Conservation (phyloP, 2,113 vertebrate species). For the Lipotes vexillifer region DNA sequence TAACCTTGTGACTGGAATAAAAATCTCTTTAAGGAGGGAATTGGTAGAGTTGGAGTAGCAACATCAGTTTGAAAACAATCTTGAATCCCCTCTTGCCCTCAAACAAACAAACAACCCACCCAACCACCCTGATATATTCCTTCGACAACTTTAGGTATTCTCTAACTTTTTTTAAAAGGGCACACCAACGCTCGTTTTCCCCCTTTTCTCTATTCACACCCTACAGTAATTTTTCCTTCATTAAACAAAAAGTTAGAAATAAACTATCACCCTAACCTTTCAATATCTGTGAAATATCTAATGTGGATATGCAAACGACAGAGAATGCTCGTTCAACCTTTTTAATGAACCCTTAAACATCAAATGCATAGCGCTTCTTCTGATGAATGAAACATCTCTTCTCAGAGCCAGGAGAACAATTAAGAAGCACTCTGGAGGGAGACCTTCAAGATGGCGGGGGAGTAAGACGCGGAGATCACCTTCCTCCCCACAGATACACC, state of each 20-base stretch:
- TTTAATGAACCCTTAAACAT: neutral
- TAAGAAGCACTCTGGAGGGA: neutral
- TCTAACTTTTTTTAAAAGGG: neutral
- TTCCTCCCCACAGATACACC: too few species aligned
- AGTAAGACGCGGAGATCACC: too few species aligned
- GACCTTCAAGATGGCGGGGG: too few species aligned
- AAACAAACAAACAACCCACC: neutral
- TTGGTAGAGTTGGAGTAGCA: neutral
- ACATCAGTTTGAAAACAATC: neutral
- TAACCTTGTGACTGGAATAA: neutral
- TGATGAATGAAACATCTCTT: neutral
- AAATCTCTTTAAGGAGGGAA: neutral
- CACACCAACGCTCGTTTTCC: neutral
- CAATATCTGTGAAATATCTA: neutral
- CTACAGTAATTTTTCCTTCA: neutral
- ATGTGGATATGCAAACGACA: neutral
- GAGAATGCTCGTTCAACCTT: neutral
- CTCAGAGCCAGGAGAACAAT: neutral
- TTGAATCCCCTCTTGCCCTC: neutral
- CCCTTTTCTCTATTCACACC: neutral
- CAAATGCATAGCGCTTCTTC: neutral
- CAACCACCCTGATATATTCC: neutral
- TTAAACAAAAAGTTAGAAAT: neutral
- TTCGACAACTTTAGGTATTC: neutral
- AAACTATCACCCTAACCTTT: neutral